Base-by-base conservation (phyloP, 2,797 vertebrate species). In the Coendou prehensilis region DNA sequence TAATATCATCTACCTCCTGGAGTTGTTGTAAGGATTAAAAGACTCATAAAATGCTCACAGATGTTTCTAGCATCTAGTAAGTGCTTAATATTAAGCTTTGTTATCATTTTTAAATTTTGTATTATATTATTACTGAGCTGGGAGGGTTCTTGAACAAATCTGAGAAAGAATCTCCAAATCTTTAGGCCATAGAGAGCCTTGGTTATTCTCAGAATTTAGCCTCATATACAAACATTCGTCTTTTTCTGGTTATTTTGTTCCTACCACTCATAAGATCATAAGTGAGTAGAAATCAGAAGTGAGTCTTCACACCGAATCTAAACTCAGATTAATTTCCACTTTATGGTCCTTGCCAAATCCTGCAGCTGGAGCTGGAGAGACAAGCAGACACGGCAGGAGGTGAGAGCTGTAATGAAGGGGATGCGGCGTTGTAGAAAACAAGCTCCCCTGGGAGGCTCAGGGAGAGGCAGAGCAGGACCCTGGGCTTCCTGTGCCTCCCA, bases 311-410 rank as follows among this genome's bases (percentile, higher is more conserved):
- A n/a, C 47, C 50, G 28, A 41, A 28, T 91, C 41, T 59, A 84
- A 95, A 85, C 30, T n/a, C 50, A 85, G 71, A 93, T 73, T 61
- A 76, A 85, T 93, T 94, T 94, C 89, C 50, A 57, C 54, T 73
- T 52, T 37, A 30, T 23, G 64, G 81, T 89, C 33, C 91, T 93
- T 64, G 33, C 78, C 96, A 89, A 67, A 18, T 63, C 23, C 59
- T 82, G 56, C 0, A 1, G 52, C 79, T 90, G 1, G 45, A 1
- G 52, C 79, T 90, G 1, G 45, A 79, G 54, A 37, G 33, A 63
- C 6, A 1, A 26, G 57, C 22, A 15, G 81, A 80, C 1, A 0
- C 22, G 73, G 61, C 59, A 87, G 75, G 26, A 73, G 45, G 69
- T 30, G 59, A 73, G 56, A 52, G 64, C 33, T 28, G 14, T 86